Evolutionary conservation across 2,888 invertebrate genomes (phyloP).

Genomic region (Griposia aprilina): DNA sequence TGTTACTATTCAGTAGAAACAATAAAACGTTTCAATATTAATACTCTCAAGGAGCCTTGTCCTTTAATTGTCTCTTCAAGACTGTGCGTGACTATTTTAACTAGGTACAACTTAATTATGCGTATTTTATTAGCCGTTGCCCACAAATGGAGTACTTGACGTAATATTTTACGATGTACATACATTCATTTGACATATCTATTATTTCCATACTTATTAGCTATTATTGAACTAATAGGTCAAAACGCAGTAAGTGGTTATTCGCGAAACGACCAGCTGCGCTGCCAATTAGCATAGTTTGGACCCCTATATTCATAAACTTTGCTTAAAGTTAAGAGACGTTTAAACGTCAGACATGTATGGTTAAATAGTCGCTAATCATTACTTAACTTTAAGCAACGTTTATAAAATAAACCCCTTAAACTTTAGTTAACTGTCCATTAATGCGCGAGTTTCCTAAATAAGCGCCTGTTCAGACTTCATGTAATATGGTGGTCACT

Average conservation of each 20-base stretch:
- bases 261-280: not conserved
- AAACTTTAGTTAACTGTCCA: not conserved
- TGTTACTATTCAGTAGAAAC: not conserved
- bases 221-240: not conserved
- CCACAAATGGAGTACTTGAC: not conserved
- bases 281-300: not conserved
- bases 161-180: constrained; percentile 6
- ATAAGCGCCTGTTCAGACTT: not conserved
- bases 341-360: too few relatives aligned
- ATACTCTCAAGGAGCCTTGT: not conserved
- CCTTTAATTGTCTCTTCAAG: not conserved
- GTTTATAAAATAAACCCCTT: too few relatives aligned
- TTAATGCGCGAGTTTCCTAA: not conserved
- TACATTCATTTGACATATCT: not conserved
- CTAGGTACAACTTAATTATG: not conserved
- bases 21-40: too few relatives aligned
- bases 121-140: constrained; percentile 6
- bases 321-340: too few relatives aligned
- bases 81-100: not conserved
- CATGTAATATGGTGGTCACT: not conserved
- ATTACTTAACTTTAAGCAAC: too few relatives aligned
- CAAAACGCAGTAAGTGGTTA: not conserved
- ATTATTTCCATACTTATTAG: constrained; percentile 7
- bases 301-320: too few relatives aligned
- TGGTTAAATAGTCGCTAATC: too few relatives aligned